Evolutionary conservation across 2,797 vertebrate genomes (phyloP).

Genomic region (Myotis myotis): DNA sequence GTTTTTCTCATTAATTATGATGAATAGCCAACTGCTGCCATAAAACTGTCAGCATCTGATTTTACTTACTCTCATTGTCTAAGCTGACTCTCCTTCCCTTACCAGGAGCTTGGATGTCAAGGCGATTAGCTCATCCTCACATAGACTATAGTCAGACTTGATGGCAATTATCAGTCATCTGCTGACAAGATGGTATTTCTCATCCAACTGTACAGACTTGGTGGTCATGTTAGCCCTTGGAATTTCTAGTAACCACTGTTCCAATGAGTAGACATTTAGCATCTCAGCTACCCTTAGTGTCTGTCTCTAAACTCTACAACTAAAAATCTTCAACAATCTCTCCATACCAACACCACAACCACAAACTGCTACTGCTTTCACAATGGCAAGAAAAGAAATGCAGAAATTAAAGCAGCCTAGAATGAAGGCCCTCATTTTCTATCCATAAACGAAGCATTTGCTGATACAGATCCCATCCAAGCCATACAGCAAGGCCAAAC

Average conservation of each 20-base stretch:
- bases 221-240: neutral
- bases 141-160: neutral
- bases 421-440: neutral
- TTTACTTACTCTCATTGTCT: neutral
- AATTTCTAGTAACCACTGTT: neutral
- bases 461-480: neutral
- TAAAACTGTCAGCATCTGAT: neutral
- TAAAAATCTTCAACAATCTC: neutral
- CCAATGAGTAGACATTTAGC: neutral
- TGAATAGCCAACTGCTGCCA: neutral
- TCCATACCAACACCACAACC: neutral
- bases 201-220: neutral
- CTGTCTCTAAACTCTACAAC: neutral
- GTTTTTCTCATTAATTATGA: neutral
- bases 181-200: neutral
- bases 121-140: neutral
- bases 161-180: neutral
- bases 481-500: neutral
- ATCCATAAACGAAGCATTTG: neutral
- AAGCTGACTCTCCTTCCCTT: neutral
- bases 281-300: neutral
- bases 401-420: neutral
- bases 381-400: neutral
- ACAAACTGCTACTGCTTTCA: neutral
- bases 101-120: neutral